phyloP scores from a whole-genome alignment of 2,113 vertebrate species.

The Melanerpes formicivorus region DNA sequence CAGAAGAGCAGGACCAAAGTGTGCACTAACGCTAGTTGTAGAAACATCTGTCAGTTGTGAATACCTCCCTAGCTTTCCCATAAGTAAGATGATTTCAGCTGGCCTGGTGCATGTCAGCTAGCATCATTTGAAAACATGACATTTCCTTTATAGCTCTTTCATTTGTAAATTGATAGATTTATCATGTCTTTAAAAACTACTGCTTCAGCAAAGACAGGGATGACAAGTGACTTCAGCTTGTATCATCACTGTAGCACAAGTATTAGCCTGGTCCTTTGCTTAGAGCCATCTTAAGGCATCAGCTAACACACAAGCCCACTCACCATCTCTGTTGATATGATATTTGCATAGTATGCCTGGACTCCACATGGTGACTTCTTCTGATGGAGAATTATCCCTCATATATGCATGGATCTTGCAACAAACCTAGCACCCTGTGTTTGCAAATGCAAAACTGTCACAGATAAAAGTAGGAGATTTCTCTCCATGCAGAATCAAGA shows the following conservation, averaged over 20 bases:
- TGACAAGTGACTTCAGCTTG: not conserved
- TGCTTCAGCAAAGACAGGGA: not conserved
- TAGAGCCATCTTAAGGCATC: not conserved
- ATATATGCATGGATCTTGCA: not conserved
- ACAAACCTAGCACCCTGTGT: not conserved
- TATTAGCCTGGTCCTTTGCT: not conserved
- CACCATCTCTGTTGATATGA: not conserved
- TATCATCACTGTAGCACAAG: not conserved
- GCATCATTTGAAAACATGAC: not conserved
- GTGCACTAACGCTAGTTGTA: not conserved
- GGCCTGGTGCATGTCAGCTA: not conserved
- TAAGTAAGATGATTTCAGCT: not conserved
- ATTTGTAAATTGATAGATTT: not conserved
- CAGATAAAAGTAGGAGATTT: not conserved
- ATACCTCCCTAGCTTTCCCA: not conserved
- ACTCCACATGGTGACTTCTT: not conserved
- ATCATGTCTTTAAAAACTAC: not conserved
- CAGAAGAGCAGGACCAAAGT: not conserved
- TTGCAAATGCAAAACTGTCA: not conserved
- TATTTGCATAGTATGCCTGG: not conserved
- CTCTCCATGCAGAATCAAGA: not conserved
- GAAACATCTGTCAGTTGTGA: not conserved
- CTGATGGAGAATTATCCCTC: not conserved
- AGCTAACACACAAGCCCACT: not conserved
- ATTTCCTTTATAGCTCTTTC: not conserved